phyloP scores from a whole-genome alignment of 1,140 invertebrate species.

The Thalassaphorura encarpata region DNA sequence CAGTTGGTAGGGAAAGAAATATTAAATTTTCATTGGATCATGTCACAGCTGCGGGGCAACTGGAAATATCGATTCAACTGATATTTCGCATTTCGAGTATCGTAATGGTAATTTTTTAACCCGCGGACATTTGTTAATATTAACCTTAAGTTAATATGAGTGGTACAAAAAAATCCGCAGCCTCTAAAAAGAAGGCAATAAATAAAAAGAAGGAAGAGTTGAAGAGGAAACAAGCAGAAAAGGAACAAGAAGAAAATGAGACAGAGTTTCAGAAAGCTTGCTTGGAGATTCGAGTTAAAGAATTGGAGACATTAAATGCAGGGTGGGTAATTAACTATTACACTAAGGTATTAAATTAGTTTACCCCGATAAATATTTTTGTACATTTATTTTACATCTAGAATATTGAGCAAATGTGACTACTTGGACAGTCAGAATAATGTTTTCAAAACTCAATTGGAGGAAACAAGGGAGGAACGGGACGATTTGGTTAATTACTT shows the following conservation, averaged over 20 bases:
- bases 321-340: slow-evolving; percentile 13
- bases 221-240: slow-evolving; percentile 11
- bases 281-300: slow-evolving; percentile 30
- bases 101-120: no score
- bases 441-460: slow-evolving; percentile 26
- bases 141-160: no score
- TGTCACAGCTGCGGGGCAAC: no score
- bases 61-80: no score
- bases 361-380: neutral
- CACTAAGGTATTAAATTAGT: neutral
- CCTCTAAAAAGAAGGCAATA: slow-evolving; percentile 17
- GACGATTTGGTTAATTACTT: slow-evolving; percentile 27
- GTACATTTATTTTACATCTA: neutral
- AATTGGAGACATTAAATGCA: slow-evolving; percentile 27
- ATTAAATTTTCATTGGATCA: no score
- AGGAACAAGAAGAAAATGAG: slow-evolving; percentile 24
- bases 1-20: no score
- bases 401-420: slow-evolving; percentile 25
- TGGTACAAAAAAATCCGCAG: no score
- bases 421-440: slow-evolving; percentile 29
- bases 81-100: no score
- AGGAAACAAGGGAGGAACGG: slow-evolving; percentile 25
- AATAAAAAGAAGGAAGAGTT: slow-evolving; percentile 21
- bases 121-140: no score
- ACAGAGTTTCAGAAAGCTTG: slow-evolving; percentile 26